Evolutionary conservation across 2,113 vertebrate species (phyloP), one percentile per base, ranked within the genome.

Genomic region (Herpetotheres cachinnans): DNA sequence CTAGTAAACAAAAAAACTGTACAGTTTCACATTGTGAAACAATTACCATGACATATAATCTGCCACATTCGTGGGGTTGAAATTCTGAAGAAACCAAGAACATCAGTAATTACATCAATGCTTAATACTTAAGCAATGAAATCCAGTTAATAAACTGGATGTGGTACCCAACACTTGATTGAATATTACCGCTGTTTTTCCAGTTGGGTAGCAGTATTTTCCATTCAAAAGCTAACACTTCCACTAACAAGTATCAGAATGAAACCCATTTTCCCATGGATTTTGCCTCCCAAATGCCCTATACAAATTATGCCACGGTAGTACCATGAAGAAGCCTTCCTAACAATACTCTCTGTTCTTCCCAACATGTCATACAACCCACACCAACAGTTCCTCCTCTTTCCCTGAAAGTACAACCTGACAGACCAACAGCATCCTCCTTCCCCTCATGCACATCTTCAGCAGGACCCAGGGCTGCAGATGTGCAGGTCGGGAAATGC

Each of bases 401-500:
- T 8, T 82, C 36, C 27, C 67, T 1, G 0, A 3, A 40, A 7
- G 8, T 0, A 11, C 0, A 29, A 62, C 30, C 10, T 2, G 63
- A 11, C 32, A 73, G 76, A 77, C 24, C n/a, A 69, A 18, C 9
- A 61, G 44, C n/a, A 44, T 1, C 6, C 2, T 59, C 71, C 62
- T 44, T 24, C 42, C 22, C 20, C 20, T 30, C 1, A 0, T 0
- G 1, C 18, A 13, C 10, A 36, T 7, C 62, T 38, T 5, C 30
- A 5, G 56, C 8, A 0, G 62, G 36, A 17, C 15, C 2, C 1
- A 1, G 14, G 18, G 40, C 52, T 24, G 24, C n/a, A 38, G n/a
- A 13, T 0, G 0, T 4, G 17, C 19, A 9, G 38, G 29, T 0
- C 6, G 44, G 13, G 46, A n/a, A 17, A 20, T 2, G 11, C 0